Evolutionary conservation across 1,140 invertebrate species (phyloP).

Genomic region (Thaumatotibia leucotreta): DNA sequence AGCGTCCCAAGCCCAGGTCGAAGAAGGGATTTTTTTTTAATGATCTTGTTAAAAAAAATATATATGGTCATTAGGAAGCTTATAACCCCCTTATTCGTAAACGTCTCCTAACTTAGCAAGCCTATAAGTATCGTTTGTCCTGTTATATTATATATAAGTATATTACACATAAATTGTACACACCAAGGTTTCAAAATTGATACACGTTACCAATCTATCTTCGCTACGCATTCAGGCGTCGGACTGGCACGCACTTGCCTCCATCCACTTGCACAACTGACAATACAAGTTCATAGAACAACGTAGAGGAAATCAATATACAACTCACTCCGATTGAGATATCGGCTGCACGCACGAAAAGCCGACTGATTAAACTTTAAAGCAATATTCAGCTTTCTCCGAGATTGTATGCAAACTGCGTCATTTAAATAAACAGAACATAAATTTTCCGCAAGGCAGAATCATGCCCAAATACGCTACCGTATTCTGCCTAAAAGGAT

Average conservation of each 20-base stretch:
- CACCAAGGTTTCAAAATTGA: no score
- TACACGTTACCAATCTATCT: no score
- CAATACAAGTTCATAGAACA: slow-evolving; percentile 10
- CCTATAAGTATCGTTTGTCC: no score
- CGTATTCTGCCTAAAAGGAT: not conserved
- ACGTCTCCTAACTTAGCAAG: no score
- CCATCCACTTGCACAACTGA: not conserved
- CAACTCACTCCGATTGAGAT: slow-evolving; percentile 38
- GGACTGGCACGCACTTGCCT: not conserved
- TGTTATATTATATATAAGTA: no score
- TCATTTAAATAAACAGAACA: slow-evolving; percentile 57
- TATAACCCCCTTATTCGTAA: no score
- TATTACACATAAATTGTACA: no score
- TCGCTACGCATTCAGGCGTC: not conserved
- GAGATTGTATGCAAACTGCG: slow-evolving; percentile 67
- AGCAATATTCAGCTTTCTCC: slow-evolving; percentile 61
- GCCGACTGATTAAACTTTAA: slow-evolving; percentile 62
- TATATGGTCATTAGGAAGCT: no score
- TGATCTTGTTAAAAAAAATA: no score
- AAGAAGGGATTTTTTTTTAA: no score
- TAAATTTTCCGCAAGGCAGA: slow-evolving; percentile 30
- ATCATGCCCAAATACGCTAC: slow-evolving; percentile 6
- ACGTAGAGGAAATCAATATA: slow-evolving; percentile 17
- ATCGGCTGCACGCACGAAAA: slow-evolving; percentile 60
- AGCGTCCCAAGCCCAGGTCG: no score